A percentile compares a stretch with the other conserved stretches of the same genome.
Evolutionary conservation across 1,140 invertebrate genomes (phyloP).

Genomic region (Panagrolaimus sp.): DNA sequence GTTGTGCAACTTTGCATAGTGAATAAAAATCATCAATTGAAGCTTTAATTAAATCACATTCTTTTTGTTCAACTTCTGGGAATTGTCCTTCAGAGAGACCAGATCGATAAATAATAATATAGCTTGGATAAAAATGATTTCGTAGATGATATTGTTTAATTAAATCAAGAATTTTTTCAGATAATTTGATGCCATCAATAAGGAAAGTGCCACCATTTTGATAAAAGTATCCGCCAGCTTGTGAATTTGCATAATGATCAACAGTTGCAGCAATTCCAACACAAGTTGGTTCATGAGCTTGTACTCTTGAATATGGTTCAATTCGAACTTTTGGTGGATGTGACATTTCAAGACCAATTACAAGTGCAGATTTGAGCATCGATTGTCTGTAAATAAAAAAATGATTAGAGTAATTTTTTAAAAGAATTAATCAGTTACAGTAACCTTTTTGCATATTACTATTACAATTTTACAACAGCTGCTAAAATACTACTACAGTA

Average conservation of each 20-base stretch:
- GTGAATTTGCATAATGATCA: neutral
- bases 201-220: too few species aligned
- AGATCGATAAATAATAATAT: neutral
- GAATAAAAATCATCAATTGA: too few species aligned
- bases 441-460: too few species aligned
- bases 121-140: neutral
- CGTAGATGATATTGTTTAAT: neutral
- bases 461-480: too few species aligned
- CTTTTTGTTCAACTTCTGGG: neutral
- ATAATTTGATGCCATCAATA: too few species aligned
- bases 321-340: neutral
- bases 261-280: neutral
- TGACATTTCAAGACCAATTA: constrained; percentile 5
- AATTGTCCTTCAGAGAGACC: neutral
- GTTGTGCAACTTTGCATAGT: too few species aligned
- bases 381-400: neutral
- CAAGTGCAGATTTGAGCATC: neutral
- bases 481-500: too few species aligned
- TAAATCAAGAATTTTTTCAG: too few species aligned
- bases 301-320: neutral
- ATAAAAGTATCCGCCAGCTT: neutral
- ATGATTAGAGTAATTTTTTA: too few species aligned
- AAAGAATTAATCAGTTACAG: too few species aligned
- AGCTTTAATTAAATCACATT: neutral
- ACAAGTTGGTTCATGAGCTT: neutral